A percentile compares a stretch with the other conserved stretches of the same genome.
Evolutionary conservation across 2,113 vertebrate species (phyloP).

Genomic region (Anoura caudifer): DNA sequence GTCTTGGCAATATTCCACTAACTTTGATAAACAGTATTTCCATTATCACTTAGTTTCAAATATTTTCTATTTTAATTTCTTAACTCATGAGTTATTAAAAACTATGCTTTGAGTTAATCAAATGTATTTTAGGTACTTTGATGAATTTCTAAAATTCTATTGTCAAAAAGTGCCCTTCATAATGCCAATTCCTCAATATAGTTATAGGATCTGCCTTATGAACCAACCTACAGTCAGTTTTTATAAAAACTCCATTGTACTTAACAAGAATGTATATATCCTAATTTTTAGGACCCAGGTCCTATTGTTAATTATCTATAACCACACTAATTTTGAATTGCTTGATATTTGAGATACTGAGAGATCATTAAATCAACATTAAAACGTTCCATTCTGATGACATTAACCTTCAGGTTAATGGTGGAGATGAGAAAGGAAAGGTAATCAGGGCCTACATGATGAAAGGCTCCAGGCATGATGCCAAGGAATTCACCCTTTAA

Average conservation of each 20-base stretch:
- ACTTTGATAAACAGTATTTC: not conserved
- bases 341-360: not conserved
- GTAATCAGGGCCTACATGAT: not conserved
- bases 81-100: not conserved
- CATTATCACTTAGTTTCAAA: not conserved
- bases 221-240: not conserved
- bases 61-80: not conserved
- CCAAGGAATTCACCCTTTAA: not conserved
- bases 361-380: not conserved
- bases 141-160: not conserved
- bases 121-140: constrained; percentile 11
- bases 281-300: not conserved
- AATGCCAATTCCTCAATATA: not conserved
- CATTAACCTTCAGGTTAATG: not conserved
- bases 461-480: not conserved
- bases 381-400: not conserved
- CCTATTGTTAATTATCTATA: not conserved
- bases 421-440: not conserved
- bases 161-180: not conserved
- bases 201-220: not conserved
- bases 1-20: not conserved
- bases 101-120: not conserved
- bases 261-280: not conserved
- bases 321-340: not conserved
- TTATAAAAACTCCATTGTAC: not conserved